Conservation (phyloP, 2,888 invertebrate genomes). For the Amphipyra tragopoginis region DNA sequence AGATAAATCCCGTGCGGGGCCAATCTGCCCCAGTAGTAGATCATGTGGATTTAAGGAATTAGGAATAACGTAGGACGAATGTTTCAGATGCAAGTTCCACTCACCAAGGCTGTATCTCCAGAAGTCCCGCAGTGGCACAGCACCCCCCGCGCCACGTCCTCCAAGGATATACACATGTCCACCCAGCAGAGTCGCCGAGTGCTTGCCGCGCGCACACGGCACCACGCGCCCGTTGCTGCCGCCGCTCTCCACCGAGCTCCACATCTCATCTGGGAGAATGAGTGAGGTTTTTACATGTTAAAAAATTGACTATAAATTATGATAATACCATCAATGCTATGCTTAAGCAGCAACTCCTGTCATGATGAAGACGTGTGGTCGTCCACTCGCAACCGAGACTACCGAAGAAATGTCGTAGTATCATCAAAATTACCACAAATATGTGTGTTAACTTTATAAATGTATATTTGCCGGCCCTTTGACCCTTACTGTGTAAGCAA, state of each 20-base stretch:
- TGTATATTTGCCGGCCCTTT: not conserved
- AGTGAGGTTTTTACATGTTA: too few species aligned
- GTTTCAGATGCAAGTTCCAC: constrained; percentile 22
- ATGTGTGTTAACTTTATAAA: not conserved
- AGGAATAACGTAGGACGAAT: too few species aligned
- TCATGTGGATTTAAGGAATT: too few species aligned
- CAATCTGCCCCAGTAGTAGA: too few species aligned
- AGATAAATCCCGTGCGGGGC: too few species aligned
- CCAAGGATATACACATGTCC: constrained; percentile 95
- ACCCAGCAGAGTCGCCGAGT: constrained; percentile 94
- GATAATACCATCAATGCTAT: too few species aligned
- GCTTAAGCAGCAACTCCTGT: too few species aligned
- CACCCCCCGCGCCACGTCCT: constrained; percentile 95
- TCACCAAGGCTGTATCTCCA: constrained; percentile 95
- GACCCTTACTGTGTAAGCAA: constrained; percentile 2
- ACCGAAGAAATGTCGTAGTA: not conserved
- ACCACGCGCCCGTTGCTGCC: constrained; percentile 76
- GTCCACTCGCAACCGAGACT: too few species aligned
- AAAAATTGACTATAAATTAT: too few species aligned
- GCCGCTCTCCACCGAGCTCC: constrained; percentile 79
- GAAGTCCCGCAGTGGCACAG: constrained; percentile 95
- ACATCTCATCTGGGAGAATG: constrained; percentile 78
- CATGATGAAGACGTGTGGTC: too few species aligned
- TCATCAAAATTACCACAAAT: not conserved
- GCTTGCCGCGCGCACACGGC: constrained; percentile 93